Base-by-base conservation (phyloP, 2,888 invertebrate species). In the Mimachlamys varia region DNA sequence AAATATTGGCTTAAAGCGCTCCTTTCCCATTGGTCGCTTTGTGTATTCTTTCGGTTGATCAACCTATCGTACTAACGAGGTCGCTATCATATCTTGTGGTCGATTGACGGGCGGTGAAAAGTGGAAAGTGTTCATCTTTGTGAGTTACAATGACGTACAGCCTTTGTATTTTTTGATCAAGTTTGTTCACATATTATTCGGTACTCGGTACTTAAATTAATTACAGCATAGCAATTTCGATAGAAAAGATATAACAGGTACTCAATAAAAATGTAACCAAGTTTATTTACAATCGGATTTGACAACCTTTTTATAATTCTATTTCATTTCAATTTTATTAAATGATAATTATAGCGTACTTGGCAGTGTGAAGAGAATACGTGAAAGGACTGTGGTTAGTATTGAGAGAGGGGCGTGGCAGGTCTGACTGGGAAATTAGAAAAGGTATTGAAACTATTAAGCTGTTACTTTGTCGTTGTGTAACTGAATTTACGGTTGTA, bases 271-370 rank as follows among this genome's bases (percentile, higher is more conserved):
- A 76, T 76, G 76, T 76, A 76, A 76, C 76, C 2, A 76, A 33
- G 76, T 76, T 76, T 76, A 76, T 76, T 76, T 27, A 76, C 76
- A 76, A 76, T 76, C 13, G 33, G 76, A 33, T 76, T 76, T 76
- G 76, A 76, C 76, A 76, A 33, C 76, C 33, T 0, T 22, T 22
- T 76, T 76, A 76, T 22, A 76, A 33, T 27, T 76, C n/a, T 76
- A 76, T 13, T 76, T 76, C 33, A 76, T 33, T 76, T 76, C 76
- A 76, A 27, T 76, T 76, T 76, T 15, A 76, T 76, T 76, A 76
- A 76, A 76, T 76, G 27, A 76, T 76, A 76, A 76, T 76, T 76
- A 76, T 76, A 76, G 4, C 33, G 13, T 76, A 27, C 76, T 76
- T 12, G 76, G 10, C 27, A 33, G 27, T 27, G 0, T 76, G 27